Evolutionary conservation across 2,797 vertebrate genomes (phyloP), one percentile per base, ranked within the genome.

Genomic region (Sebastes hubbsi): DNA sequence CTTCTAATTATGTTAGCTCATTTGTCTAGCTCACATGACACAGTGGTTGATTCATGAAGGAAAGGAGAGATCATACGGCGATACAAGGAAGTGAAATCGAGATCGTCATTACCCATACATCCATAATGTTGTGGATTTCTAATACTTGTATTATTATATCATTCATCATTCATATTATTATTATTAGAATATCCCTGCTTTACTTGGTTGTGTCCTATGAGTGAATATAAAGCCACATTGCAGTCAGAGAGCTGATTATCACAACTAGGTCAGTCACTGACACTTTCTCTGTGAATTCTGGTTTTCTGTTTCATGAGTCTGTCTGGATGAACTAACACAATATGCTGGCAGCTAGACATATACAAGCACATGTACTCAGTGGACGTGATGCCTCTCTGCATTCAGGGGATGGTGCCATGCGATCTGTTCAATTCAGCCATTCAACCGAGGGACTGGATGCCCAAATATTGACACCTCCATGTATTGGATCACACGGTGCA

Each of bases 381-480:
- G 72, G 81, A 81, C 18, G 42, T 18, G 49, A 16, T 64, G 76
- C 62, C 55, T 66, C 25, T 60, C 59, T 64, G 58, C 22, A 63
- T 79, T 69, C 38, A 58, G 42, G 60, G 20, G n/a, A 77, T 72
- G 55, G 46, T 52, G 46, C 46, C 61, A 75, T 78, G 62, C 16
- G 66, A 81, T 81, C 46, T 72, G 2, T 72, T 89, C 46, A 46
- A 56, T 69, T 76, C 75, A 73, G 38, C 38, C 84, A 77, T 54
- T 85, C 59, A 16, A 30, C 54, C 24, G 3, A 72, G 29, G 46
- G 24, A 34, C n/a, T 34, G 14, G 55, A 87, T 83, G 63, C 20
- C 75, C 42, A 82, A 72, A 86, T 87, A 92, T 78, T 79, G 85
- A 90, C 84, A 84, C n/a, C 25, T 77, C 18, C 20, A 5, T 81